phyloP scores from a whole-genome alignment of 2,113 vertebrate genomes.

The Rhea americana region DNA sequence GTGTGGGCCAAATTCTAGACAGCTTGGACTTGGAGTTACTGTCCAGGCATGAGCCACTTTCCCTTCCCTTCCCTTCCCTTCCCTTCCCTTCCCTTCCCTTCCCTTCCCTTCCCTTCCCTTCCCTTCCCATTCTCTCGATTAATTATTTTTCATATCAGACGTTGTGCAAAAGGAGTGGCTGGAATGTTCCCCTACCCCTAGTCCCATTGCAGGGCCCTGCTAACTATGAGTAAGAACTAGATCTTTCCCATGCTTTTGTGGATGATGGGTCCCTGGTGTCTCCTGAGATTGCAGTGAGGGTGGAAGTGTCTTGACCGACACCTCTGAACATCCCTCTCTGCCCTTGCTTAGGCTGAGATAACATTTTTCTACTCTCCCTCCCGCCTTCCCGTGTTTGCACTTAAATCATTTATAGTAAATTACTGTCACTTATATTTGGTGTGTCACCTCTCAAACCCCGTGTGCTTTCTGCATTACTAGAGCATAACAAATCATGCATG shows the following conservation, averaged over 20 bases:
- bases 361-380: neutral
- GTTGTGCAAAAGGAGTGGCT: neutral
- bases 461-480: fast-evolving
- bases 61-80: too few relatives aligned
- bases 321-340: neutral
- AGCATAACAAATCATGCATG: fast-evolving
- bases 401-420: neutral
- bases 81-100: too few relatives aligned
- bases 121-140: too few relatives aligned
- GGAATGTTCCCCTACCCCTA: neutral
- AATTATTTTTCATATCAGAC: too few relatives aligned
- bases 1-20: neutral
- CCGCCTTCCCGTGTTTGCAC: neutral
- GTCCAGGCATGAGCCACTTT: neutral
- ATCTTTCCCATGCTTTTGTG: neutral
- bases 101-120: too few relatives aligned
- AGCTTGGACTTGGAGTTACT: neutral
- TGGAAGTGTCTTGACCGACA: neutral
- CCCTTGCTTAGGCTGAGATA: neutral
- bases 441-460: neutral
- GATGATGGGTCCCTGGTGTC: fast-evolving
- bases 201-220: neutral
- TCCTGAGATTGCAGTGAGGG: neutral
- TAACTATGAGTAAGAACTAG: neutral
- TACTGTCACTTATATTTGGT: fast-evolving